Percentiles rank a stretch among this genome's conserved stretches.
phyloP scores from a whole-genome alignment of 2,888 invertebrate species.

The Oscheius sp. region DNA sequence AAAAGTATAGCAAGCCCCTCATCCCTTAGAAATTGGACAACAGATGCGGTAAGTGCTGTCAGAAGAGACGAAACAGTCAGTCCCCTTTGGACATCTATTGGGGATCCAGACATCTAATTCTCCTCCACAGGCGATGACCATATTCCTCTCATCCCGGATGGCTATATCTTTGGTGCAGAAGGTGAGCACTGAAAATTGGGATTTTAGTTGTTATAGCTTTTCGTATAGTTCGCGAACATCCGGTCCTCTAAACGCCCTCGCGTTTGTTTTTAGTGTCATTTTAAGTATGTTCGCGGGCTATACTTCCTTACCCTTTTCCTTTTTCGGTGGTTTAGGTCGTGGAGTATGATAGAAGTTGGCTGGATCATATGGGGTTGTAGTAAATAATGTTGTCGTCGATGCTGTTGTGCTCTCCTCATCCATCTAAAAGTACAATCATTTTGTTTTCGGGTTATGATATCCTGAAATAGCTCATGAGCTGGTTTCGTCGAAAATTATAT shows the following conservation, averaged over 20 bases:
- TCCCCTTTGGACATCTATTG: slow-evolving; percentile 62
- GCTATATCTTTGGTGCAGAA: slow-evolving; percentile 70
- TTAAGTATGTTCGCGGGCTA: background rate
- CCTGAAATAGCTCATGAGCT: slow-evolving; percentile 20
- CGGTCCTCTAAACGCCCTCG: background rate
- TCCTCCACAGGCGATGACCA: slow-evolving; percentile 68
- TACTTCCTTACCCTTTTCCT: slow-evolving; percentile 44
- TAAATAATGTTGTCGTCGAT: slow-evolving; percentile 13
- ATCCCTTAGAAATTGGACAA: slow-evolving; percentile 65
- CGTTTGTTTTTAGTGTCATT: slow-evolving; percentile 6
- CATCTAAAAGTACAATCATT: background rate
- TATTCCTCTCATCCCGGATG: slow-evolving; percentile 63
- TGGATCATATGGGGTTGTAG: slow-evolving; percentile 51
- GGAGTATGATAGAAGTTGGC: slow-evolving; percentile 52
- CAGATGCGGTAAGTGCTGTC: slow-evolving; percentile 69
- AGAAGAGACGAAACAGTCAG: slow-evolving; percentile 65
- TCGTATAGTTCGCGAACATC: background rate
- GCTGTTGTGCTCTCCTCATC: background rate
- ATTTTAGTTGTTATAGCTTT: background rate
- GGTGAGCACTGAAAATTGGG: slow-evolving; percentile 60
- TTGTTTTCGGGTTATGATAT: background rate
- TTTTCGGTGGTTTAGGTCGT: slow-evolving; percentile 45
- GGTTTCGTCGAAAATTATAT: slow-evolving; percentile 7
- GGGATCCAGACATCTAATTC: slow-evolving; percentile 51
- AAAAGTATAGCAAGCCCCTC: slow-evolving; percentile 9